Percentiles rank a stretch among this genome's conserved stretches.
Evolutionary conservation across 2,797 vertebrate genomes (phyloP).

Genomic region (Netta rufina): DNA sequence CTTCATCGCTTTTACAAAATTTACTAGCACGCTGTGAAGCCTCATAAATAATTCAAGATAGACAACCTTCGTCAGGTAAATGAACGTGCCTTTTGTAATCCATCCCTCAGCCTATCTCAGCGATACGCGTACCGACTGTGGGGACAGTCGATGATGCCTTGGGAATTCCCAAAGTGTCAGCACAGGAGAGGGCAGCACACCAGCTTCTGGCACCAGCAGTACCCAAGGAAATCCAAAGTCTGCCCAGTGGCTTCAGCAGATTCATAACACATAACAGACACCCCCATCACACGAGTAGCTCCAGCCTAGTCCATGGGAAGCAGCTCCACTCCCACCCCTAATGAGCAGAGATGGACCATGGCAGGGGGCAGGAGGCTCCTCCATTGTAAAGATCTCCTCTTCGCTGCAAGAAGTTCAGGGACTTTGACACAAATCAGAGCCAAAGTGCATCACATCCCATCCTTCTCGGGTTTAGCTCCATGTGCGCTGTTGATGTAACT

Average conservation of each 20-base stretch:
- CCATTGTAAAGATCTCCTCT: not conserved
- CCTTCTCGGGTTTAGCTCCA: not conserved
- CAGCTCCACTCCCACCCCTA: not conserved
- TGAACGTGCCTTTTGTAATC: conserved; percentile 32
- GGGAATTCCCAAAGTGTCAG: not conserved
- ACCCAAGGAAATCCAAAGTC: not conserved
- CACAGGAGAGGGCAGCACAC: not conserved
- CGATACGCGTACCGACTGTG: not conserved
- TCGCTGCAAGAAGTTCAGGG: not conserved
- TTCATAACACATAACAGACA: not conserved
- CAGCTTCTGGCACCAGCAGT: not conserved
- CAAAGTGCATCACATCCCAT: not conserved
- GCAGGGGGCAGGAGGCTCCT: not conserved
- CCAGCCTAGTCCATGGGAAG: not conserved
- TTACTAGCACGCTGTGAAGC: conserved; percentile 40
- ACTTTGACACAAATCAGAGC: not conserved
- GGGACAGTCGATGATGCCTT: not conserved
- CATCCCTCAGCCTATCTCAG: not conserved
- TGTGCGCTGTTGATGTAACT: not conserved
- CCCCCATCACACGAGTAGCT: not conserved
- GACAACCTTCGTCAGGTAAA: conserved; percentile 60
- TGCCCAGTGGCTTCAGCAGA: not conserved
- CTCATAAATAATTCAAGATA: conserved; percentile 63
- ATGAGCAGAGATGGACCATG: not conserved
- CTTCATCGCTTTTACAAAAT: conserved; percentile 57